Evolutionary conservation across 2,888 invertebrate species (phyloP).

Genomic region (Chymomyza amoena): DNA sequence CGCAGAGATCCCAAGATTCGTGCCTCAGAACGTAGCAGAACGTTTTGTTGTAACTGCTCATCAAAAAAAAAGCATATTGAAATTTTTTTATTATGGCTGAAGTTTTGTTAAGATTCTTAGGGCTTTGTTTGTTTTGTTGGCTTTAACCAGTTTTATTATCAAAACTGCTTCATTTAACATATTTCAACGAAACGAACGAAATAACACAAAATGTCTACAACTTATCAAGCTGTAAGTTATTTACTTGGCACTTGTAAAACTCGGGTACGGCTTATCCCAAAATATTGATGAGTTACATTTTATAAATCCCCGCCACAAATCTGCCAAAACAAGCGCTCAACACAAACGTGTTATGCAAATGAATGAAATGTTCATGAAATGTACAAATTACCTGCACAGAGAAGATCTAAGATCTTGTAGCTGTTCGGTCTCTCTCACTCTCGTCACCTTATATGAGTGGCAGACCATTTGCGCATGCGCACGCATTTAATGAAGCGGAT

Average conservation of each 20-base stretch:
- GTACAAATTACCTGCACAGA: neutral
- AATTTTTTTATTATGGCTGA: constrained; percentile 24
- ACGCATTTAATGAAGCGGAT: constrained; percentile 41
- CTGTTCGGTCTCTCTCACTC: neutral
- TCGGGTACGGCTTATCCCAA: neutral
- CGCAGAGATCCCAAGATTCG: neutral
- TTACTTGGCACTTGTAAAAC: neutral
- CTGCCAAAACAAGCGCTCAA: constrained; percentile 5
- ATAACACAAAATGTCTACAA: neutral
- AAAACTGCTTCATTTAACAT: constrained; percentile 9
- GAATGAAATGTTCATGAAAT: neutral
- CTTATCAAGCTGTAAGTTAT: neutral
- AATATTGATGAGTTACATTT: neutral
- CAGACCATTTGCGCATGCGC: constrained; percentile 12
- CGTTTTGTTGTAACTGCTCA: constrained; percentile 67
- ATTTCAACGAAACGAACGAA: neutral
- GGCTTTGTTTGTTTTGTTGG: constrained; percentile 29
- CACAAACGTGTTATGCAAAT: constrained; percentile 1
- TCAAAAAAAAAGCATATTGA: constrained; percentile 35
- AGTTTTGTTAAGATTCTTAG: neutral
- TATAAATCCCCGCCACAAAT: neutral
- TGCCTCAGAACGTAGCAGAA: constrained; percentile 17
- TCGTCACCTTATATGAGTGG: neutral
- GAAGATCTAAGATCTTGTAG: neutral
- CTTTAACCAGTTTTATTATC: constrained; percentile 7